phyloP scores from a whole-genome alignment of 2,113 vertebrate genomes.

The Patagioenas fasciata region DNA sequence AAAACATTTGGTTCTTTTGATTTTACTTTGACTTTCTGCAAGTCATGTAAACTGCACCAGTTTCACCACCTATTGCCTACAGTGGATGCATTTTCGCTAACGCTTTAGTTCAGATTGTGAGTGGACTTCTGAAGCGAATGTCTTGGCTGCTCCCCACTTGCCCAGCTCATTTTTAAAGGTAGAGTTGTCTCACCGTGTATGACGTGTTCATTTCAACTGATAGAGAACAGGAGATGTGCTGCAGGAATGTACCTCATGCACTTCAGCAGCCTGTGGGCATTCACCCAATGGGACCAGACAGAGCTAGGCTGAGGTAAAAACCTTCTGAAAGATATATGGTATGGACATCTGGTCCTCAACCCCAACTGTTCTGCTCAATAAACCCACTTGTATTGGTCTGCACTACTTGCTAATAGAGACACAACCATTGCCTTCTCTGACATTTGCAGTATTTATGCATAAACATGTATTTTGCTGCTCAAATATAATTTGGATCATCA shows the following conservation, averaged over 20 bases:
- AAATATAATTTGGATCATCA: not conserved
- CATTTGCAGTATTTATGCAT: not conserved
- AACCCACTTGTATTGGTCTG: not conserved
- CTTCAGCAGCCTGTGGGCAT: not conserved
- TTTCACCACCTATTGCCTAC: conserved; percentile 33
- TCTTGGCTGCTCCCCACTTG: not conserved
- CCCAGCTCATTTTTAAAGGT: not conserved
- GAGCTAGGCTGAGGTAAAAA: not conserved
- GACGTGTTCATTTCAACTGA: not conserved
- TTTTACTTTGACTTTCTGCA: conserved; percentile 21
- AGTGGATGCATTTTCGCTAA: not conserved
- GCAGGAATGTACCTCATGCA: too few relatives aligned
- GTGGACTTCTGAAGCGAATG: not conserved
- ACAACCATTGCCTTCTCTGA: not conserved
- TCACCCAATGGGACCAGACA: not conserved
- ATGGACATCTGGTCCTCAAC: not conserved
- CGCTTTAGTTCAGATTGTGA: not conserved
- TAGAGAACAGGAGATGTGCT: not conserved
- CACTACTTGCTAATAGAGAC: not conserved
- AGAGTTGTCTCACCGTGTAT: not conserved
- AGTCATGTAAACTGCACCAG: not conserved
- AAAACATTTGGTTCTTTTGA: not conserved
- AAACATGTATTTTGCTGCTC: not conserved
- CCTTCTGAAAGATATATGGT: not conserved
- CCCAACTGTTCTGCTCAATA: not conserved